Evolutionary conservation across 2,797 vertebrate species (phyloP), one percentile per base, ranked within the genome.

Genomic region (Artibeus lituratus): DNA sequence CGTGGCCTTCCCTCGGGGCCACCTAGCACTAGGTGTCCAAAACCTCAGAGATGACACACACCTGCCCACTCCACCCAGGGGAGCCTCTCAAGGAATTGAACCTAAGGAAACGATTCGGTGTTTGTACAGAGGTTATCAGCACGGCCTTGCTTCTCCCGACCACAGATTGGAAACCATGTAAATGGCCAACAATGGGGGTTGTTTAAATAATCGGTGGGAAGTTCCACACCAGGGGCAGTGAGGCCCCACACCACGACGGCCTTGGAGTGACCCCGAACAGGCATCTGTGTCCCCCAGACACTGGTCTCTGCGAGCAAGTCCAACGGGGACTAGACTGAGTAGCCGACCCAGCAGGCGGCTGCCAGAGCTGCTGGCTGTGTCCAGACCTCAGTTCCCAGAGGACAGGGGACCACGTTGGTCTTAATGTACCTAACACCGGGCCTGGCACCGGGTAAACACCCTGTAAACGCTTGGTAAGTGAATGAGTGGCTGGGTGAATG

Each of bases 211-310:
- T 73, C 1, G 1, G 22, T n/a, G 53, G 39, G 8, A 14, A 5
- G 42, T 14, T 65, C 37, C 32, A 7, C 2, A 26, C 32, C 18
- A 2, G 32, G 32, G 35, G 14, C 32, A 7, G 29, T 2, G 16
- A 35, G 76, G 76, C 3, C 7, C 39, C 37, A 1, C 8, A 24
- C 24, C 8, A 1, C 16, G 18, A 35, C 0, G 37, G 18, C 5
- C 22, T 67, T 26, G 35, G 10, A 11, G 3, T 9, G 21, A 49
- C 62, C 14, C 53, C 24, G 14, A 39, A 67, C 49, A 6, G n/a
- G 55, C 4, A n/a, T 84, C 82, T 84, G 32, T 35, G 29, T 16
- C 44, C 29, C 59, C 65, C 24, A 37, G 55, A 69, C n/a, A 55
- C 35, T 35, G 70, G 35, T 87, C 32, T 74, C 62, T 39, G 11